Evolutionary conservation across 2,797 vertebrate species (phyloP), one percentile per base, ranked within the genome.

Genomic region (Australoheros facetus): DNA sequence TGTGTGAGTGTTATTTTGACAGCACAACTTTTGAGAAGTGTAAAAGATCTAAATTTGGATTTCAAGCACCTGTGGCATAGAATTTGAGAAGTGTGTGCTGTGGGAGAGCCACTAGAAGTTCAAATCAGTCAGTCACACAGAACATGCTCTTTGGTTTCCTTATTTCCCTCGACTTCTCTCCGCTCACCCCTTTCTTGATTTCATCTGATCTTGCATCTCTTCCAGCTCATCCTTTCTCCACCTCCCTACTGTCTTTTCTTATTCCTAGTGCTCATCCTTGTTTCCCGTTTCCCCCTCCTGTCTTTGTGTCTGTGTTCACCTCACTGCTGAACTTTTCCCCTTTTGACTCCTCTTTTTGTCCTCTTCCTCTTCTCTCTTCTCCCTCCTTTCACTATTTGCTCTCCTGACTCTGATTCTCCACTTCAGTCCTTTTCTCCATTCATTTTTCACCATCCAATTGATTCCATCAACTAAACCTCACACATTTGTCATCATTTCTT

Each of bases 311-410:
- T 34, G 37, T 56, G 59, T 80, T 83, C 76, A 78, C 73, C 80
- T 69, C 59, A 39, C 77, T 73, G 2, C 70, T 84, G 69, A 72
- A 3, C 78, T 78, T 51, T 64, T 62, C 56, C 48, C 55, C 39
- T 56, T 51, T 70, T 39, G 53, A 45, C 79, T 74, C 74, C 71
- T 79, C 39, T 62, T 79, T 42, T 54, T 17, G 48, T 73, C 69
- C 3, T 62, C 54, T 72, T 62, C 55, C n/a, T n/a, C n/a, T n/a
- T n/a, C n/a, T n/a, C 72, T 81, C 77, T 70, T 86, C 21, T 58
- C 21, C 64, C 69, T 87, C 53, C 79, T 55, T 53, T 84, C 75
- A 71, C 78, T 60, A 70, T 58, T 74, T 78, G 23, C 60, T 74
- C 59, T 78, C 62, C 70, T 77, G 48, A 72, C 60, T 16, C 54